Conservation (phyloP, 1,140 invertebrate species). For the Zaprionus lachaisei region DNA sequence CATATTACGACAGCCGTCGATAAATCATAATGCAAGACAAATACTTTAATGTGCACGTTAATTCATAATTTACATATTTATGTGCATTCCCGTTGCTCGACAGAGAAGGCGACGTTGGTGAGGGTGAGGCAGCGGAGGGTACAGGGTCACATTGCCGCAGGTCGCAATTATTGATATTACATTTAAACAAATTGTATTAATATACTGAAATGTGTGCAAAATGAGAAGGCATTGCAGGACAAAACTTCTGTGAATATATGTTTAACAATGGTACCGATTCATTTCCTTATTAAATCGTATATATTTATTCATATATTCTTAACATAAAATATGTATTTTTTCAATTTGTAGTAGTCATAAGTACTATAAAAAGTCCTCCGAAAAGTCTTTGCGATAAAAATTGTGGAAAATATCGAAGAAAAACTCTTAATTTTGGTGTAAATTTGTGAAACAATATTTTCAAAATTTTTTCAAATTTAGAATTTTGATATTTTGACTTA, state of each 20-base stretch:
- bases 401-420: too few species aligned
- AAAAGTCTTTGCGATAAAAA: too few species aligned
- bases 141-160: not conserved
- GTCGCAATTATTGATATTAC: slow-evolving; percentile 20
- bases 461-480: too few species aligned
- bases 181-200: slow-evolving; percentile 33
- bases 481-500: too few species aligned
- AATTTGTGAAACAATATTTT: too few species aligned
- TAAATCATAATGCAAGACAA: slow-evolving; percentile 67
- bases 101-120: not conserved
- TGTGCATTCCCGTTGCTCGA: slow-evolving; percentile 23
- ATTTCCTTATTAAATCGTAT: not conserved
- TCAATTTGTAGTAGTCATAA: not conserved
- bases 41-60: slow-evolving; percentile 68
- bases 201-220: slow-evolving; percentile 6
- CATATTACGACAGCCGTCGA: slow-evolving; percentile 20
- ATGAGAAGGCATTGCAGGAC: not conserved
- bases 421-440: too few species aligned
- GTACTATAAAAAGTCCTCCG: too few species aligned
- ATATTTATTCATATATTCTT: not conserved
- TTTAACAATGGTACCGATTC: too few species aligned
- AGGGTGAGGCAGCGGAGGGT: not conserved
- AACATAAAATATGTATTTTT: too few species aligned
- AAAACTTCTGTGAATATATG: too few species aligned
- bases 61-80: slow-evolving; percentile 73